Base-by-base conservation (phyloP, 2,797 vertebrate species). In the Scleropages formosus region DNA sequence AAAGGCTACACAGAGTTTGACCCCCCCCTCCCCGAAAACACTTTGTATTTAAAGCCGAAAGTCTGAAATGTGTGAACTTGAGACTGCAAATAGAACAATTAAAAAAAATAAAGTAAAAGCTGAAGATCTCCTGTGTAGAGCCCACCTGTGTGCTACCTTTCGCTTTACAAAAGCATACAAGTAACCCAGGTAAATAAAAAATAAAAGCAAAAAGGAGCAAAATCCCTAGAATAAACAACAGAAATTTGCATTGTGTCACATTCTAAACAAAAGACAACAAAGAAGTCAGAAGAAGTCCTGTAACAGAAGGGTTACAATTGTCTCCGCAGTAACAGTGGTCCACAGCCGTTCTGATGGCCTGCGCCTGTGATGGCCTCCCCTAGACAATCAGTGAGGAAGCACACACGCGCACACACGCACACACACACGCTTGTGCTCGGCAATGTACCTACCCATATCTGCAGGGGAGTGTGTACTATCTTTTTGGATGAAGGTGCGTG, bases 51-150 rank as follows among this genome's bases (percentile, higher is more conserved):
- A n/a, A n/a, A n/a, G n/a, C n/a, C n/a, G n/a, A n/a, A n/a, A n/a
- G n/a, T n/a, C 80, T 4, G 81, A 87, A 88, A 90, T 80, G 85
- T 83, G 79, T 74, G 77, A 84, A 87, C 67, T 80, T 15, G 16
- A 18, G n/a, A 74, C 86, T 64, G 51, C 84, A 77, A 79, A 83
- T 73, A 68, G 78, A 67, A 71, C 76, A 49, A 88, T 87, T 86
- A 87, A 85, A 83, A 87, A 81, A 49, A 78, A 73, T 84, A 73
- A 87, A 59, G 84, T 87, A 83, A 90, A 88, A 91, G 88, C 78
- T 9, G 60, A 76, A 67, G 65, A 39, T 62, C 75, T 15, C 76
- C 82, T 64, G 73, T 75, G 72, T 78, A 72, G 61, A 64, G 53
- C 65, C 68, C 60, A 65, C 44, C 56, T 78, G 79, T 71, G 73